These are phyloP conservation scores for Streptopelia turtur DNA, from an alignment of 2,797 vertebrate species.

Conservation along the genomic window DNA sequence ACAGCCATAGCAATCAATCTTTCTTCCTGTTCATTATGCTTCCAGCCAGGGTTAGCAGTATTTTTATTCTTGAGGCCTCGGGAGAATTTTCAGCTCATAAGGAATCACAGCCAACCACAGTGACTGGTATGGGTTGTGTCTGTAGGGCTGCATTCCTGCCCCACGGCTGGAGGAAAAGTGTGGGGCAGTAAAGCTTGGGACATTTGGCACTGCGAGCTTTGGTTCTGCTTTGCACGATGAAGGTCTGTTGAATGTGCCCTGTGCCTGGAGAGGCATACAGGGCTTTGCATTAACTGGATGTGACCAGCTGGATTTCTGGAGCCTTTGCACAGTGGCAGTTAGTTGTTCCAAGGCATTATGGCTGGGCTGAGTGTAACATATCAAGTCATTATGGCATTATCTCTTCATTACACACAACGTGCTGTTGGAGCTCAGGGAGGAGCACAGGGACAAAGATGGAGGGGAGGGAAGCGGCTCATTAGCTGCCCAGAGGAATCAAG, in stretches of 20 bases:
- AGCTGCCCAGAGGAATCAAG: conserved; percentile 9
- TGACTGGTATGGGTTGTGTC: not conserved
- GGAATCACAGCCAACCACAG: not conserved
- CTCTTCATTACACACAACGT: conserved; percentile 28
- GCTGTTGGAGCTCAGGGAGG: conserved; percentile 8
- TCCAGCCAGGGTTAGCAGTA: not conserved
- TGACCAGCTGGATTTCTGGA: not conserved
- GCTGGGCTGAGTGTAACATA: not conserved
- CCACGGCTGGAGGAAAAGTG: not conserved
- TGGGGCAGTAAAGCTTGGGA: not conserved
- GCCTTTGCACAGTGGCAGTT: not conserved
- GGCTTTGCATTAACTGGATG: not conserved
- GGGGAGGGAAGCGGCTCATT: conserved; percentile 31
- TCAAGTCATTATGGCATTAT: not conserved
- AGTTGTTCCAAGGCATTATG: not conserved
- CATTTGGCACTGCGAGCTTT: not conserved
- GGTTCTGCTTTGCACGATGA: not conserved
- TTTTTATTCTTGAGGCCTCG: conserved; percentile 23
- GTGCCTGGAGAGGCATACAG: not conserved
- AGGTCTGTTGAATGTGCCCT: not conserved
- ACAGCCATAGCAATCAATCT: conserved; percentile 30
- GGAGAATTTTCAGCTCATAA: not conserved
- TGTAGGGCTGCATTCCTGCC: not conserved
- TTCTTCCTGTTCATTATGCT: conserved; percentile 33
- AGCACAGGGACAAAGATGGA: not conserved